phyloP scores from a whole-genome alignment of 2,797 vertebrate species.

The Coccyzus lansbergi region DNA sequence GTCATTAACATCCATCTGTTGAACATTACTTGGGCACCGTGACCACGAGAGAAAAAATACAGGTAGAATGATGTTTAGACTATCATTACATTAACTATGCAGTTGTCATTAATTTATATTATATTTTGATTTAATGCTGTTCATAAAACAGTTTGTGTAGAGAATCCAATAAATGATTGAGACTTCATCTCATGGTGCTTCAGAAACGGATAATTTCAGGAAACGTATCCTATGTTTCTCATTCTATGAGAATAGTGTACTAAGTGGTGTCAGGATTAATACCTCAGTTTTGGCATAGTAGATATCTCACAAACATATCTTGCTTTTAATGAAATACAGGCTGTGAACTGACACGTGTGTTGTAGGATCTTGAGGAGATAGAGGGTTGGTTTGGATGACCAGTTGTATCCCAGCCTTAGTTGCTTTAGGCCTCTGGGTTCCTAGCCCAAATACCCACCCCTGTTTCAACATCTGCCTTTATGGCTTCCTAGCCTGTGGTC shows the following conservation, averaged over 20 bases:
- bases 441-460: background rate
- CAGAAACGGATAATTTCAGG: background rate
- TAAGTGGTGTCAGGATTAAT: background rate
- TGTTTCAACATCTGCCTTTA: background rate
- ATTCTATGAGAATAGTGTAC: background rate
- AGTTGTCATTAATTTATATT: background rate
- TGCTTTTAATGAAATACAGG: background rate
- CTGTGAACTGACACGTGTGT: background rate
- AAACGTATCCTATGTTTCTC: background rate
- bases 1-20: constrained; percentile 88
- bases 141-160: background rate
- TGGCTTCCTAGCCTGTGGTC: background rate
- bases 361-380: background rate
- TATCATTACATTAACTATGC: background rate
- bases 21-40: constrained; percentile 86
- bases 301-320: background rate
- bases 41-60: constrained; percentile 85
- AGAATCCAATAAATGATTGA: background rate
- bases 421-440: background rate
- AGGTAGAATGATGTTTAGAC: constrained; percentile 76
- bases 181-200: background rate
- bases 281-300: background rate
- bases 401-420: background rate
- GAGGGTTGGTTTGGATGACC: background rate
- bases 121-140: background rate